Percentiles rank a stretch among this genome's conserved stretches.
Conservation (phyloP, 2,888 invertebrate genomes). For the Danaus chrysippus region DNA sequence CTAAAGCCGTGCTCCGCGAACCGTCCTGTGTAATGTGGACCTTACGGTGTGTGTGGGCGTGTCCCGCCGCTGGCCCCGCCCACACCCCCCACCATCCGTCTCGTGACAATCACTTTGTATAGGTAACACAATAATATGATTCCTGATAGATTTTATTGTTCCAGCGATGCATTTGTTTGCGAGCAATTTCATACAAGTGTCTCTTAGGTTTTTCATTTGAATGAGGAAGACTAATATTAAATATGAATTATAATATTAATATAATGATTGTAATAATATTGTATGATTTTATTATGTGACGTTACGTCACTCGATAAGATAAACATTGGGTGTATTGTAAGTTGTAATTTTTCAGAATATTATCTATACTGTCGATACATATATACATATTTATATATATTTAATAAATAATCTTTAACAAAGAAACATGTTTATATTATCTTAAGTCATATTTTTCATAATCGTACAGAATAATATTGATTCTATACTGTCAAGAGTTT, state of each 20-base stretch:
- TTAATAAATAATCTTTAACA: too few relatives aligned
- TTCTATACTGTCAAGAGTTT: too few relatives aligned
- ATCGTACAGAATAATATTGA: too few relatives aligned
- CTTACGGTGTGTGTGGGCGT: slow-evolving; percentile 71
- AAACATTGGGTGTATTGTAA: too few relatives aligned
- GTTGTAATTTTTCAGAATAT: too few relatives aligned
- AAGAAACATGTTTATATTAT: too few relatives aligned
- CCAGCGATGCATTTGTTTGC: slow-evolving; percentile 71
- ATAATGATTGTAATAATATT: too few relatives aligned
- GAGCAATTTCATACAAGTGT: slow-evolving; percentile 50
- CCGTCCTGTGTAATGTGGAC: slow-evolving; percentile 70
- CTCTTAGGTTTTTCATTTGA: slow-evolving; percentile 26
- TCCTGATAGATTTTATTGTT: slow-evolving; percentile 78
- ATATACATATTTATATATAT: too few relatives aligned
- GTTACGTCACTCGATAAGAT: not conserved
- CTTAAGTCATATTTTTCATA: too few relatives aligned
- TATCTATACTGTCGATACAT: too few relatives aligned
- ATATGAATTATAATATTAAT: slow-evolving; percentile 11
- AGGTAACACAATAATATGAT: slow-evolving; percentile 79
- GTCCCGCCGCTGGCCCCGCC: slow-evolving; percentile 50
- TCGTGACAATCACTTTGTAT: slow-evolving; percentile 79
- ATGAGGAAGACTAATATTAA: slow-evolving; percentile 7
- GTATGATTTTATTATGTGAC: too few relatives aligned
- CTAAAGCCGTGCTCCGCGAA: slow-evolving; percentile 68
- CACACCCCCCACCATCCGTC: slow-evolving; percentile 48